Evolutionary conservation across 2,113 vertebrate species (phyloP).

Genomic region (Centrocercus urophasianus): DNA sequence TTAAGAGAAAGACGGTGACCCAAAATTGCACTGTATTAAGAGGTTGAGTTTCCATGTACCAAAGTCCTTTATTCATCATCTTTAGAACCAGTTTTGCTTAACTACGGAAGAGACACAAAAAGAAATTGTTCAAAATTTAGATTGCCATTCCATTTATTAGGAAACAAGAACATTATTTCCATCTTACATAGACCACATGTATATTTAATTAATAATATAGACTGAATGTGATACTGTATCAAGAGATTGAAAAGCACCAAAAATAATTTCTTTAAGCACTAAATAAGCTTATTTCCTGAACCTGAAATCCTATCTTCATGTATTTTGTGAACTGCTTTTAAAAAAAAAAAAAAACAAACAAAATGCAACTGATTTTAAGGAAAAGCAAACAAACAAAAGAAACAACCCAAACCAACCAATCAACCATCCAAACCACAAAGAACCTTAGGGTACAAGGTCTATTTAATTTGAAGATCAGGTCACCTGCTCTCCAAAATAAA

Average conservation of each 20-base stretch:
- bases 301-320: neutral
- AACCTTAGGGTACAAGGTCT: neutral
- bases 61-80: slow-evolving; percentile 86
- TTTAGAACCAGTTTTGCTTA: slow-evolving; percentile 95
- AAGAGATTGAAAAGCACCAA: neutral
- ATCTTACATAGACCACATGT: slow-evolving; percentile 4
- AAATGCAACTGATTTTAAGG: neutral
- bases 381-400: neutral
- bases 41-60: slow-evolving; percentile 54
- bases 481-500: neutral
- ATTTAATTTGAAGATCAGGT: neutral
- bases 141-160: slow-evolving; percentile 43
- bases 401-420: neutral
- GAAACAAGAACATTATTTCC: slow-evolving; percentile 30
- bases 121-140: slow-evolving; percentile 63
- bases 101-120: slow-evolving; percentile 80
- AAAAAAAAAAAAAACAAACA: neutral
- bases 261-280: neutral
- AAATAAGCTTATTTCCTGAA: neutral
- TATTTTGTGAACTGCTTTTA: neutral
- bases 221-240: neutral
- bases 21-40: slow-evolving; percentile 65
- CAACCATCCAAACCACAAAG: neutral
- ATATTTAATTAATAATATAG: neutral
- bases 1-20: slow-evolving; percentile 63